A percentile compares a stretch with the other conserved stretches of the same genome.
These are phyloP conservation scores for Disparrhopalites patrizii DNA, from an alignment of 2,888 invertebrate genomes.

Conservation along the genomic window DNA sequence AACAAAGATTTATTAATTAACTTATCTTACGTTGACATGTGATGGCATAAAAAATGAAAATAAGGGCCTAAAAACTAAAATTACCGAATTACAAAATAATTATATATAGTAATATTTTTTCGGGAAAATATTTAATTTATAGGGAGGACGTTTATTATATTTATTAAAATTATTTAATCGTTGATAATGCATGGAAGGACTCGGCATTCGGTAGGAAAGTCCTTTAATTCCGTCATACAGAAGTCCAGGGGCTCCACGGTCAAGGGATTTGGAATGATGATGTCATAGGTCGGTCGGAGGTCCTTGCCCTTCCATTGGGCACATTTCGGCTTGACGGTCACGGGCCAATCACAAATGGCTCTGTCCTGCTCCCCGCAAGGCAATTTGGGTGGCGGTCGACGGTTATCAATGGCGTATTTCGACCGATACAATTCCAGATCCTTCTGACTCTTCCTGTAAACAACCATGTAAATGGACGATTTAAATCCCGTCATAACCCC, in stretches of 20 bases:
- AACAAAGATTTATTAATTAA: too few species aligned
- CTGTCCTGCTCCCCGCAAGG: neutral
- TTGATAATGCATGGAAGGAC: too few species aligned
- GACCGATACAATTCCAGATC: slow-evolving; percentile 3
- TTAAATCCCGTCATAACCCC: too few species aligned
- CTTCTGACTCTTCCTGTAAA: neutral
- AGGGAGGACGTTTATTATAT: too few species aligned
- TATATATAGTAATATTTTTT: too few species aligned
- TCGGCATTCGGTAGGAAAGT: slow-evolving; percentile 2
- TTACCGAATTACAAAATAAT: too few species aligned
- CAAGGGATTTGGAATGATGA: neutral
- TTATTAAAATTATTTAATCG: too few species aligned
- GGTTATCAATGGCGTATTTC: slow-evolving; percentile 12
- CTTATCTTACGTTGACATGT: too few species aligned
- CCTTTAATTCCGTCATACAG: neutral
- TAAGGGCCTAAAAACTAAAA: too few species aligned
- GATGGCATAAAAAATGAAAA: too few species aligned
- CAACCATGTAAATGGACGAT: neutral
- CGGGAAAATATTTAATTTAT: too few species aligned
- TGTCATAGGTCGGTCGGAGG: neutral
- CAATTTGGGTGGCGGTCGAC: neutral
- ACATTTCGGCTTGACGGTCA: neutral
- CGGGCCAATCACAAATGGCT: neutral
- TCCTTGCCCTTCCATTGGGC: slow-evolving; percentile 13
- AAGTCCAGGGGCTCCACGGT: slow-evolving; percentile 6